Evolutionary conservation across 2,113 vertebrate species (phyloP), one percentile per base, ranked within the genome.

Genomic region (Elanoides forficatus): DNA sequence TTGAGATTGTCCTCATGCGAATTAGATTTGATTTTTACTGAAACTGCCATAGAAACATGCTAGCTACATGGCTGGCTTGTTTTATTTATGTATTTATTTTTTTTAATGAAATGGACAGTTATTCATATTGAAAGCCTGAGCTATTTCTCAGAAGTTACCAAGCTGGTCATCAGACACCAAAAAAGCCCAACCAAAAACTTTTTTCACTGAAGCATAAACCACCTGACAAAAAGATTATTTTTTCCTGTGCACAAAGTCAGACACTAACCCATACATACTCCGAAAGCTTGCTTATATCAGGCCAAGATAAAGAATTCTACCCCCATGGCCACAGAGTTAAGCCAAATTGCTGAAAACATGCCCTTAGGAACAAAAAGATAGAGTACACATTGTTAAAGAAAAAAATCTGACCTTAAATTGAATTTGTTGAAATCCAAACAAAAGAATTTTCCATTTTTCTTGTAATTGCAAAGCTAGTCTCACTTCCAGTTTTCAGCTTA

Each of bases 251-350:
- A 76, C 21, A 30, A 63, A 80, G 67, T 38, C 88, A 93, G 74
- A 72, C 66, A 36, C 75, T 79, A 90, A 88, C 25, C 55, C 72
- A 30, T 34, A 50, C 60, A 63, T 50, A 67, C 43, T 80, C 66
- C 67, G 47, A 84, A 91, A 91, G 47, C 81, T 60, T 76, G 59
- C 63, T 80, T 73, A 13, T 38, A 88, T 66, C 75, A 95, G 86
- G 94, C 75, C 86, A 96, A 96, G 62, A 90, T 92, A 92, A 97
- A 95, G 93, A 95, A 92, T 92, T 93, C 86, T 71, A 90, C 53
- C 58, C 67, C 62, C n/a, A 50, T 14, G 80, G 80, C 55, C 68
- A 91, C 15, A 70, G 47, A 88, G 25, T 55, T 50, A 76, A 94
- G 55, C 30, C 71, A 88, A 95, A 83, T 55, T 42, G 32, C 66